phyloP scores from a whole-genome alignment of 2,113 vertebrate species.

The Corythoichthys intestinalis region DNA sequence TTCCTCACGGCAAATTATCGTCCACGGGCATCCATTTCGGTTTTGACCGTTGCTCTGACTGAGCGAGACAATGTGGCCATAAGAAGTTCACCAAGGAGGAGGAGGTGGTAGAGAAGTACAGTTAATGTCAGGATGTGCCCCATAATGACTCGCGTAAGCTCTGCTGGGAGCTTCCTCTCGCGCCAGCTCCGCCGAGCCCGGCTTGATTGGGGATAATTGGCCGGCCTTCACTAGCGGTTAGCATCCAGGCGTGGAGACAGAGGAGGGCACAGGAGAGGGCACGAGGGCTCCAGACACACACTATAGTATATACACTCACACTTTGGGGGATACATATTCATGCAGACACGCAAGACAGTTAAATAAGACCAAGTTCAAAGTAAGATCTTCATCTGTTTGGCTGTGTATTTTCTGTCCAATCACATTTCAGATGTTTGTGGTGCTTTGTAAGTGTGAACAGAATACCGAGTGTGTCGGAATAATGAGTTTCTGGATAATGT shows the following conservation, averaged over 20 bases:
- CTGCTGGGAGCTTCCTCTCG: conserved; percentile 72
- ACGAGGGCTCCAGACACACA: conserved; percentile 56
- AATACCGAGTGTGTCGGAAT: too few relatives aligned
- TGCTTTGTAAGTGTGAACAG: too few relatives aligned
- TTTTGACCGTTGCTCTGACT: background rate
- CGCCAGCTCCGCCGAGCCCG: conserved; percentile 70
- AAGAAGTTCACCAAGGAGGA: conserved; percentile 22
- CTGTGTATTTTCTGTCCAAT: conserved; percentile 1
- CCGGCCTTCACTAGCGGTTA: conserved; percentile 74
- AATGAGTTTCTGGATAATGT: too few relatives aligned
- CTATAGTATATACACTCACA: conserved; percentile 45
- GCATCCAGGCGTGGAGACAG: conserved; percentile 70
- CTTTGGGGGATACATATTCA: conserved; percentile 38
- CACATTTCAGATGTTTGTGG: too few relatives aligned
- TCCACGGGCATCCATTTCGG: conserved; percentile 64
- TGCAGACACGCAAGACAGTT: conserved; percentile 22
- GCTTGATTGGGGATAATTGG: conserved; percentile 78
- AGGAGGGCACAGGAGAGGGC: conserved; percentile 51
- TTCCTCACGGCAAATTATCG: conserved; percentile 56
- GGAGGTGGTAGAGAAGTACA: conserved; percentile 57
- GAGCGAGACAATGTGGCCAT: conserved; percentile 3
- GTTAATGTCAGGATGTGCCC: conserved; percentile 76
- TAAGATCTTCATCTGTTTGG: conserved; percentile 14
- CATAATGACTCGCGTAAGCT: conserved; percentile 74
- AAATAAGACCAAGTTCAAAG: conserved; percentile 40